phyloP scores from a whole-genome alignment of 2,113 vertebrate genomes.

The Cervus canadensis region DNA sequence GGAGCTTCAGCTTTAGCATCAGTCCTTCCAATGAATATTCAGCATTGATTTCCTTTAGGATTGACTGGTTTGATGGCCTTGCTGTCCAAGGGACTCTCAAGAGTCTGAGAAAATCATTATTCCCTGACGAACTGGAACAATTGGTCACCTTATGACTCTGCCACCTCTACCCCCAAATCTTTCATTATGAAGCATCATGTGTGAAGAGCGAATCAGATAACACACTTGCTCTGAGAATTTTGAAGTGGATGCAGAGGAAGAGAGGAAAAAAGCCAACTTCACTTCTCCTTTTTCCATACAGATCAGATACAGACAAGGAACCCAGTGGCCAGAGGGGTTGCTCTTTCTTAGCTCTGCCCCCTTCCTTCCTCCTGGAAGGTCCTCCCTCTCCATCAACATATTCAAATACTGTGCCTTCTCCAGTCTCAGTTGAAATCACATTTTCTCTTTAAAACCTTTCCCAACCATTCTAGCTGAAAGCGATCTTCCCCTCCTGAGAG shows the following conservation, averaged over 20 bases:
- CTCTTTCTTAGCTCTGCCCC: not conserved
- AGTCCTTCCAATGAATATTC: not conserved
- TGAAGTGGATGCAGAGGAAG: not conserved
- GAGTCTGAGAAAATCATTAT: not conserved
- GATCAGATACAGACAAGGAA: not conserved
- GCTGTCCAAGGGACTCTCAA: not conserved
- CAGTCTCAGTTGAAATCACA: not conserved
- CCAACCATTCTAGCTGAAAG: not conserved
- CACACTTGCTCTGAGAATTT: rapidly evolving
- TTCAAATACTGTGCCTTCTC: not conserved
- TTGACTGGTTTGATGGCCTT: not conserved
- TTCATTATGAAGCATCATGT: not conserved
- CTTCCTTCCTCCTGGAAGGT: not conserved
- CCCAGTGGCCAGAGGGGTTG: not conserved
- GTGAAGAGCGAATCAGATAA: not conserved
- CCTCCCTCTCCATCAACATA: not conserved
- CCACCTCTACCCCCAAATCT: not conserved
- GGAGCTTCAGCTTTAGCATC: not conserved
- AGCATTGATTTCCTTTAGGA: not conserved
- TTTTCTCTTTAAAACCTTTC: not conserved
- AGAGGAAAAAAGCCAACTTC: not conserved
- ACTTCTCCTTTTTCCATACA: not conserved
- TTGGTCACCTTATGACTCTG: not conserved
- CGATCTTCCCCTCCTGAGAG: not conserved
- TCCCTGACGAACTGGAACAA: not conserved